Evolutionary conservation across 2,888 invertebrate genomes (phyloP), one percentile per base, ranked within the genome.

Genomic region (Colostygia pectinataria): DNA sequence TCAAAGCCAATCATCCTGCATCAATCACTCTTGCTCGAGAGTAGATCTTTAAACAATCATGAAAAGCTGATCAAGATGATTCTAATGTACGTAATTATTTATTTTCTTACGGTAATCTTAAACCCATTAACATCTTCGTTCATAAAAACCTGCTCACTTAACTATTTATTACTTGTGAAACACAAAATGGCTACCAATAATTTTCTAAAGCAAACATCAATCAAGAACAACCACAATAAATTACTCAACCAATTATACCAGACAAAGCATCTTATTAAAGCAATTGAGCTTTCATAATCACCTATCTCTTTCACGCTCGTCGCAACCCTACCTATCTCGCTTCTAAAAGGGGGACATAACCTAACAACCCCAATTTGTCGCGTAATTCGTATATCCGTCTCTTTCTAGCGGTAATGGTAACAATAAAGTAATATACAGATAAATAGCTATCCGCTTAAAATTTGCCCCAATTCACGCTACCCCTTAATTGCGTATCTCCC

Each of bases 371-470:
- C 77, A 79, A 80, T 80, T 82, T 80, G 78, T 77, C 71, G 44
- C 40, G 29, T 43, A 42, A 42, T 49, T 25, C 25, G 24, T 38
- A 38, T 43, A 32, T n/a, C 40, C 27, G 52, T 57, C 59, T 50
- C 57, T 51, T 27, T 58, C 60, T n/a, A 52, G 63, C 86, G 58
- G 70, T 88, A 90, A 90, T 90, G 77, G 87, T 75, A 75, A 85
- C 89, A 85, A 89, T 89, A 90, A 89, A 90, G 88, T 90, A 90
- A 90, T 89, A 83, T 80, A 82, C 77, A 77, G 83, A 89, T 82
- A 85, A 85, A 83, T 85, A 80, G 83, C 79, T 83, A 80, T 84
- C 80, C 86, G 82, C 81, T 90, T 86, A 87, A 89, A 88, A 84
- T 89, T 87, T 80, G 82, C 75, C 80, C 81, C 83, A 83, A 84